Conservation (phyloP, 30 jellyfish, hydroid and myxozoan genomes). For the Hydra vulgaris region DNA sequence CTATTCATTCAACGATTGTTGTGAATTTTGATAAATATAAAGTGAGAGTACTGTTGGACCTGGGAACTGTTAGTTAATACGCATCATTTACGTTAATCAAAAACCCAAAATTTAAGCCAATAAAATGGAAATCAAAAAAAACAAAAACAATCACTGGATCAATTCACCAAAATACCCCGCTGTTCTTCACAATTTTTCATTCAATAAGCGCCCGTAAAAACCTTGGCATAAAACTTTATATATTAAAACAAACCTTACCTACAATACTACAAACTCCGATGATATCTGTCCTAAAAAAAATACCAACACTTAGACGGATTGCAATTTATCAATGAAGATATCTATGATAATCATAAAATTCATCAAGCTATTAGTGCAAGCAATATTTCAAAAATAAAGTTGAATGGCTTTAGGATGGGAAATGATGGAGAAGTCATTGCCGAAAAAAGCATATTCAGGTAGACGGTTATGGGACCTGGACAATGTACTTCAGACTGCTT, state of each 20-base stretch:
- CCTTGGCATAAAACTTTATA: slow-evolving; percentile 26
- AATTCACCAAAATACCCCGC: slow-evolving; percentile 10
- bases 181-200: slow-evolving; percentile 17
- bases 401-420: too few relatives aligned
- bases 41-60: slow-evolving; percentile 35
- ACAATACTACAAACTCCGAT: slow-evolving; percentile 31
- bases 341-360: slow-evolving; percentile 16
- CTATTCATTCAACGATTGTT: slow-evolving; percentile 25
- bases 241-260: slow-evolving; percentile 32
- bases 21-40: not conserved
- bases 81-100: slow-evolving; percentile 26
- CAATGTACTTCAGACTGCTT: slow-evolving; percentile 9
- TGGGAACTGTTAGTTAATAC: slow-evolving; percentile 68
- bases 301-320: slow-evolving; percentile 49
- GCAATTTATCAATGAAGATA: slow-evolving; percentile 28
- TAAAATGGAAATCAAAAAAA: too few relatives aligned
- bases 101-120: slow-evolving; percentile 11
- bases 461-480: slow-evolving; percentile 57
- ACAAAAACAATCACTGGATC: slow-evolving; percentile 54
- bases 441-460: slow-evolving; percentile 59
- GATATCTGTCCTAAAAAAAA: too few relatives aligned
- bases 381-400: too few relatives aligned
- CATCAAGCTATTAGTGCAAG: slow-evolving; percentile 47
- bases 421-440: slow-evolving; percentile 36
- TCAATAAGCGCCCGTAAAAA: slow-evolving; percentile 14